Evolutionary conservation across 2,888 invertebrate genomes (phyloP), one percentile per base, ranked within the genome.

Genomic region (Harpalus rubripes): DNA sequence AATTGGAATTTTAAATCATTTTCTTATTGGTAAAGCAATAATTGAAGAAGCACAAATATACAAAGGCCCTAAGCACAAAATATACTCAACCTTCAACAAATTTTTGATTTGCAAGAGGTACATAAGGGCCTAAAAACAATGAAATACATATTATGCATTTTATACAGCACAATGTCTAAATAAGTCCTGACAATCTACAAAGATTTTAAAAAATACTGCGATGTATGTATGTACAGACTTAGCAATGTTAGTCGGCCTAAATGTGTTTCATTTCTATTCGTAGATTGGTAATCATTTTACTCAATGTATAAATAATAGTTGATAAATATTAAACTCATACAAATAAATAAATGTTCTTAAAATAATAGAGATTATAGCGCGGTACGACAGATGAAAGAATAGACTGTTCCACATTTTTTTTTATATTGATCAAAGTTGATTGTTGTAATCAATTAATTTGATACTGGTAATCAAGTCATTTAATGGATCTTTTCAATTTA

Each of bases 221-320:
- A 74, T 44, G 72, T 74, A 44, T 18, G 8, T 18, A 15, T 74
- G 18, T 74, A 44, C 18, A 44, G 44, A 44, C 10, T 44, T 74
- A 44, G 44, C 15, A 12, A 74, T 18, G 72, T 74, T 74, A 44
- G 72, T 74, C 16, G 41, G 72, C 41, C 72, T 74, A 74, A 74
- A 44, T 68, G 68, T 68, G 10, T 32, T 68, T 68, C 26, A n/a
- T 39, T n/a, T 68, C 15, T 52, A 6, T 52, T 12, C 44, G 44
- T 52, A 52, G 44, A 8, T 12, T 12, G 44, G 5, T 32, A 32
- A 32, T 52, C 44, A 52, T 52, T 44, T 52, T 52, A 52, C 12
- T 52, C 44, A 52, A 52, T 52, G 44, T 52, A 52, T 52, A 52
- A 52, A 52, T 12, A 52, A 52, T 52, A 52, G 44, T 52, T 52